Evolutionary conservation across 1,140 invertebrate species (phyloP).

Genomic region (Caenorhabditis remanei): DNA sequence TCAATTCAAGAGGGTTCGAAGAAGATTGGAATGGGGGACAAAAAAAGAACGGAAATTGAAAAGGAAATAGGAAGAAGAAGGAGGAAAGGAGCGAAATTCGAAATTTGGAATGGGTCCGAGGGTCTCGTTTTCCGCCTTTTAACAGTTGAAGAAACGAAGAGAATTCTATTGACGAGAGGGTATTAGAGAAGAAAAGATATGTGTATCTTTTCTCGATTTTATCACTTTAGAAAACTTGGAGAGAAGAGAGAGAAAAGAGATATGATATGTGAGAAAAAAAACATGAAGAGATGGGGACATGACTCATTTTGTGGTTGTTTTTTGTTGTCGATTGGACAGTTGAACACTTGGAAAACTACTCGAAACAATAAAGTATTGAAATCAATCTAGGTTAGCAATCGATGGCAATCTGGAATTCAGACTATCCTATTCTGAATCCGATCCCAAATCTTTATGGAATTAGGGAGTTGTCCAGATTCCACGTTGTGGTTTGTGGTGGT

Average conservation of each 20-base stretch:
- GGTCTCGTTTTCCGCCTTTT: constrained; percentile 29
- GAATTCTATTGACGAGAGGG: neutral
- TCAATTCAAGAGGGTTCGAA: neutral
- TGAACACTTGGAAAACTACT: neutral
- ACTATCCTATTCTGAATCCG: too few relatives aligned
- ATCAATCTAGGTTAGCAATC: too few relatives aligned
- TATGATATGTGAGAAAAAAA: neutral
- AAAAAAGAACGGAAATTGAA: constrained; percentile 51
- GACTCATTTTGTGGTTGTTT: constrained; percentile 42
- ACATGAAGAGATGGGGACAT: neutral
- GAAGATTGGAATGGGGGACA: neutral
- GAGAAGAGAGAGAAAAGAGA: neutral
- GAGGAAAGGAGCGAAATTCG: too few relatives aligned
- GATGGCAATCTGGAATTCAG: too few relatives aligned
- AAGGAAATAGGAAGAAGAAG: constrained; percentile 15
- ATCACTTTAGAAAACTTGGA: neutral
- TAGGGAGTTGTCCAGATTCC: too few relatives aligned
- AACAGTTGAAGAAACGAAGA: constrained; percentile 1
- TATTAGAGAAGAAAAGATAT: neutral
- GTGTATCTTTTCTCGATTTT: neutral
- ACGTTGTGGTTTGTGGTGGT: too few relatives aligned
- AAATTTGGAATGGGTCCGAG: neutral
- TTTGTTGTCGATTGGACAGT: neutral
- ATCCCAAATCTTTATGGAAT: too few relatives aligned
- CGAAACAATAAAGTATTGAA: too few relatives aligned